phyloP scores from a whole-genome alignment of 30 jellyfish, hydroid and myxozoan genomes.

The Aurelia aurita complex sp. Pacific region DNA sequence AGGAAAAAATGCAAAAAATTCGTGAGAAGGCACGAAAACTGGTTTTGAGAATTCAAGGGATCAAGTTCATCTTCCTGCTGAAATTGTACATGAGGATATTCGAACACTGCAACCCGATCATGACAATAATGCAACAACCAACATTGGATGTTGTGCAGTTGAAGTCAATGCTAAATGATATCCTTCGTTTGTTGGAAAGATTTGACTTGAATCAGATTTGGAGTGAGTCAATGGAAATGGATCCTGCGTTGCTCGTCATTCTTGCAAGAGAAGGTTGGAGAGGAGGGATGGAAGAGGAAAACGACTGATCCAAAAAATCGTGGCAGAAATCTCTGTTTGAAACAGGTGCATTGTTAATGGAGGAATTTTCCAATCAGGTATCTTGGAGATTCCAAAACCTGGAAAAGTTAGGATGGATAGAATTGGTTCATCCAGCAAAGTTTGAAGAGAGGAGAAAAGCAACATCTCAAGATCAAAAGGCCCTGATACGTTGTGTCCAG shows the following conservation, averaged over 20 bases:
- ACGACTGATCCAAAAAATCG: too few relatives aligned
- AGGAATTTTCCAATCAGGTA: constrained; percentile 1
- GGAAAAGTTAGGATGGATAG: neutral
- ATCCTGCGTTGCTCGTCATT: constrained; percentile 9
- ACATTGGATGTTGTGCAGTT: constrained; percentile 5
- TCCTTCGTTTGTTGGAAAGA: neutral
- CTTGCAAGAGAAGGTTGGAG: constrained; percentile 31
- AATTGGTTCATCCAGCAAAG: constrained; percentile 7
- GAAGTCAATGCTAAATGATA: neutral
- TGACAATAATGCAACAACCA: constrained; percentile 11
- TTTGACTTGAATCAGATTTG: constrained; percentile 10
- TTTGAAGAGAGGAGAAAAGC: neutral
- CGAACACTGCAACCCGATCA: constrained; percentile 13
- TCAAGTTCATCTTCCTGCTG: neutral
- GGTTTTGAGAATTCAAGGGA: neutral
- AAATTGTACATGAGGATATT: neutral
- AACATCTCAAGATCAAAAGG: too few relatives aligned
- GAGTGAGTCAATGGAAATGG: neutral
- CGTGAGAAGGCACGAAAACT: neutral
- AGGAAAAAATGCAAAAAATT: too few relatives aligned
- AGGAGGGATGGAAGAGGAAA: neutral
- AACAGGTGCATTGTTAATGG: neutral
- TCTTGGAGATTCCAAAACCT: constrained; percentile 9
- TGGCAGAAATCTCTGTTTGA: too few relatives aligned
- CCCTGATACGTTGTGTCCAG: too few relatives aligned